Percentiles rank a stretch among this genome's conserved stretches.
phyloP scores from a whole-genome alignment of 53 echinoderm and acorn worm species.

The Paracentrotus lividus region DNA sequence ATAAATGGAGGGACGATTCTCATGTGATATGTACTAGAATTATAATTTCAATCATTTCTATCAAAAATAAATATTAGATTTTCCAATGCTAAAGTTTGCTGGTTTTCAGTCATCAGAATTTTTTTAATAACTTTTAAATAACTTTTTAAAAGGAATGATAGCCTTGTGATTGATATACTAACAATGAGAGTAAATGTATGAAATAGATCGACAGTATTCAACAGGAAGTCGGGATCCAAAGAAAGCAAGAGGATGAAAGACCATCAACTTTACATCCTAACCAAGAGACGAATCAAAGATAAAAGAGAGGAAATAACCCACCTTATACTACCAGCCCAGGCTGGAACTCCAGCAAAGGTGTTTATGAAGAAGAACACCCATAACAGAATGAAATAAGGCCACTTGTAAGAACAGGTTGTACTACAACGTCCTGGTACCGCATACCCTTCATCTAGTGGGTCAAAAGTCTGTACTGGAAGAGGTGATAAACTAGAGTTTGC shows the following conservation, averaged over 20 bases:
- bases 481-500: background rate
- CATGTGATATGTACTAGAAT: too few species aligned
- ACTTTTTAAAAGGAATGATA: too few species aligned
- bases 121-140: too few species aligned
- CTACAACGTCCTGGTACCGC: conserved; percentile 81
- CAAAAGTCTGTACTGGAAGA: background rate
- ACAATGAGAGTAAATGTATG: too few species aligned
- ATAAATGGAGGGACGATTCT: too few species aligned
- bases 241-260: background rate
- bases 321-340: conserved; percentile 65
- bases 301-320: background rate
- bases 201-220: too few species aligned
- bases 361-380: conserved; percentile 65
- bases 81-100: too few species aligned
- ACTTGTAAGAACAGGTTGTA: conserved; percentile 74
- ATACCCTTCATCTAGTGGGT: background rate
- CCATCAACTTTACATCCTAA: background rate
- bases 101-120: too few species aligned
- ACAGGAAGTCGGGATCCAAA: too few species aligned
- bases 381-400: conserved; percentile 78
- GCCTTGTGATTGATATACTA: too few species aligned
- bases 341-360: conserved; percentile 13
- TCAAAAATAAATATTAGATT: too few species aligned
- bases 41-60: too few species aligned
- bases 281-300: background rate